phyloP scores from a whole-genome alignment of 2,113 vertebrate genomes.

The Aplodontia rufa region DNA sequence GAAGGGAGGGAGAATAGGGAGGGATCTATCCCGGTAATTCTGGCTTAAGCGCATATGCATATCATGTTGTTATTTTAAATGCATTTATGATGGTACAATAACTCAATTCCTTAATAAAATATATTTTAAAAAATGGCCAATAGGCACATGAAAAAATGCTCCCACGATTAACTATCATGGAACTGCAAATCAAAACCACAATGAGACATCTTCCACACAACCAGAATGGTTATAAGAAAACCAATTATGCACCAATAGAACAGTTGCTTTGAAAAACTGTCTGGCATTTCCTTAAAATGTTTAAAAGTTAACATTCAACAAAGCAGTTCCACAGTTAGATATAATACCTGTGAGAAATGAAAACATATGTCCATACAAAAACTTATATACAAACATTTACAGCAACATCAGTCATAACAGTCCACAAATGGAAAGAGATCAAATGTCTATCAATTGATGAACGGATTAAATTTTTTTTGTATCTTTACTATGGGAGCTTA shows the following conservation, averaged over 20 bases:
- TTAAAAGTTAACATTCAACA: not conserved
- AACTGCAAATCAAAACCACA: not conserved
- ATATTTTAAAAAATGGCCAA: too few relatives aligned
- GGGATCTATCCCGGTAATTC: too few relatives aligned
- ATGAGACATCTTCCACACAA: not conserved
- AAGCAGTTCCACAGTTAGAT: not conserved
- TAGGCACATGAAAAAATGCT: not conserved
- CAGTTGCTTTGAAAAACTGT: not conserved
- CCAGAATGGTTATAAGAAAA: not conserved
- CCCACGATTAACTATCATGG: not conserved
- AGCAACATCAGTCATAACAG: not conserved
- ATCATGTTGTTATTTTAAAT: too few relatives aligned
- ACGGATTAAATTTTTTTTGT: not conserved
- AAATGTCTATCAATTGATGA: not conserved
- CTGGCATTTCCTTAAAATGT: too few relatives aligned
- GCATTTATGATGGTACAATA: too few relatives aligned
- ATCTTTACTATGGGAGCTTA: not conserved
- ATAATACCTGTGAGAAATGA: not conserved
- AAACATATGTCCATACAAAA: not conserved
- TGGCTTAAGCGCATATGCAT: too few relatives aligned
- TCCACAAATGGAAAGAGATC: not conserved
- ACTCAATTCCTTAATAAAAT: too few relatives aligned
- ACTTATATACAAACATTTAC: not conserved
- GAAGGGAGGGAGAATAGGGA: too few relatives aligned
- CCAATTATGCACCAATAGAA: not conserved